Base-by-base conservation (phyloP, 2,888 invertebrate species). In the Lamellibrachia columna region DNA sequence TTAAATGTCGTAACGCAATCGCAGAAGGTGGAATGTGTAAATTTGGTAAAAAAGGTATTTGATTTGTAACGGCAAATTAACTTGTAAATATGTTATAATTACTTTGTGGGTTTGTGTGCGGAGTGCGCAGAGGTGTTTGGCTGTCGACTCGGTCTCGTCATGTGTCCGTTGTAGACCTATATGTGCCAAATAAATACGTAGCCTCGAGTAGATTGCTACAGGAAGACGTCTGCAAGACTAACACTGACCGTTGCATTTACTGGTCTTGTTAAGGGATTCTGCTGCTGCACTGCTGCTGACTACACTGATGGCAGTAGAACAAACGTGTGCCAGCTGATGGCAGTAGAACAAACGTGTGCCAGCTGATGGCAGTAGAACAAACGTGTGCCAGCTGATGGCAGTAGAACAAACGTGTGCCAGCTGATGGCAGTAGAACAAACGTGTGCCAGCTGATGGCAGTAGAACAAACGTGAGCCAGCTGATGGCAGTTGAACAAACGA, bases 21-120 rank as follows among this genome's bases (percentile, higher is more conserved):
- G 75, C 75, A 22, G 75, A 75, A 22, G 75, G 75, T 75, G 22
- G 75, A 22, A 75, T 15, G 15, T 75, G 75, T 75, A 75, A 75
- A 75, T 75, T 75, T 22, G 75, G 15, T n/a, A 75, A 22, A 75
- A 75, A 75, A 75, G 15, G 4, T 11, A 75, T 75, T 75, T 75
- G 75, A 75, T 75, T 75, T 75, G 75, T 75, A n/a, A 75, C 75
- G 1, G 75, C 75, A 75, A 75, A 75, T 75, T 75, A 22, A 75
- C 75, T 75, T 75, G 75, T 75, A 75, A 75, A 75, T 75, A 75
- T n/a, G 75, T 75, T 75, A 75, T 75, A 75, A 75, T 75, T 75
- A 75, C 15, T 22, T 75, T 75, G 75, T 75, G 75, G 75, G 75
- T 75, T 75, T 75, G 75, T 75, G 75, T 75, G 75, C 15, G 15